phyloP scores from a whole-genome alignment of 2,888 invertebrate species.

The Diaperis boleti region DNA sequence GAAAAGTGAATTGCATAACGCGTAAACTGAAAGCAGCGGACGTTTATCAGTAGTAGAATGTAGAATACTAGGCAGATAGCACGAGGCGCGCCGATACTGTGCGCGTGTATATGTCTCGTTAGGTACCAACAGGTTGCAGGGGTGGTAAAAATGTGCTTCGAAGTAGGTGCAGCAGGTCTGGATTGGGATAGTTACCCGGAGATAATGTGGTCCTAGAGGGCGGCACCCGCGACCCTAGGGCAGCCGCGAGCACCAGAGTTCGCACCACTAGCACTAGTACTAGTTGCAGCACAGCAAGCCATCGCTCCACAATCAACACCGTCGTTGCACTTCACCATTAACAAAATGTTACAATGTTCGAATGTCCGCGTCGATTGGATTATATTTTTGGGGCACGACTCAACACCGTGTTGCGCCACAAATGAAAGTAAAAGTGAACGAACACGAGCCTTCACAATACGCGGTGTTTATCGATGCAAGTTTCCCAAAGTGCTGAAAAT shows the following conservation, averaged over 20 bases:
- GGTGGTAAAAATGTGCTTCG: not conserved
- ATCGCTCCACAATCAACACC: conserved; percentile 53
- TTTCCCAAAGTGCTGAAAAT: conserved; percentile 54
- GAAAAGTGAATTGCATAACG: conserved; percentile 56
- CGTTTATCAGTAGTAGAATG: conserved; percentile 39
- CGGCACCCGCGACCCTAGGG: conserved; percentile 61
- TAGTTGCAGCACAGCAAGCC: conserved; percentile 54
- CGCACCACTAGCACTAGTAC: conserved; percentile 52
- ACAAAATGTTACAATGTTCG: conserved; percentile 50
- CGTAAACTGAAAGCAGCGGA: conserved; percentile 51
- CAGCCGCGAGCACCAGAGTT: conserved; percentile 61
- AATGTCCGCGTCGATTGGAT: conserved; percentile 59
- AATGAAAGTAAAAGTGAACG: conserved; percentile 69
- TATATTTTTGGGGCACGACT: conserved; percentile 66
- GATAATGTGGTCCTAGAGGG: conserved; percentile 60
- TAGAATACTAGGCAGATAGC: conserved; percentile 45
- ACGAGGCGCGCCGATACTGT: conserved; percentile 59
- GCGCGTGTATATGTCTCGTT: conserved; percentile 47
- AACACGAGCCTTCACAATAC: conserved; percentile 58
- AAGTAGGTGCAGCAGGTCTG: conserved; percentile 1
- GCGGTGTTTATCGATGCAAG: conserved; percentile 53
- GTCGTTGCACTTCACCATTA: conserved; percentile 55
- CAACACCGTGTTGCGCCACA: conserved; percentile 66
- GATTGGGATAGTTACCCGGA: conserved; percentile 56
- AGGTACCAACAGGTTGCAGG: conserved; percentile 52